Conservation (phyloP, 92 coral and sea anemone genomes). For the Zoanthus solanderi region DNA sequence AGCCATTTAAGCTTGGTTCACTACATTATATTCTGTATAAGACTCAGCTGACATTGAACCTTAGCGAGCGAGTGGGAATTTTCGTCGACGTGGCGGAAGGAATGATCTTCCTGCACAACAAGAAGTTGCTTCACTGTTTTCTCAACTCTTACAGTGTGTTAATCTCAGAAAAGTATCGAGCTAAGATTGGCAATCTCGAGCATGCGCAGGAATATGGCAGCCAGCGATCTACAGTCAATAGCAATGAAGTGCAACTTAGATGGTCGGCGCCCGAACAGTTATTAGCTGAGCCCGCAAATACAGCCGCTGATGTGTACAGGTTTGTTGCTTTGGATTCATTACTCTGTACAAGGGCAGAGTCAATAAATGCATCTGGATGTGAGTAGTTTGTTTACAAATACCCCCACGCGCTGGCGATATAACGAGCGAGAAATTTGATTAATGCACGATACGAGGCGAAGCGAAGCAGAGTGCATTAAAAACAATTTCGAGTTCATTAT, state of each 20-base stretch:
- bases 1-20: constrained; percentile 75
- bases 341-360: background rate
- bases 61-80: constrained; percentile 60
- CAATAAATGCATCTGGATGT: background rate
- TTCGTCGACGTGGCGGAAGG: constrained; percentile 84
- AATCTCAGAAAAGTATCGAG: constrained; percentile 60
- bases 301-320: constrained; percentile 80
- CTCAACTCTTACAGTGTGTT: constrained; percentile 80
- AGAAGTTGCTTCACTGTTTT: constrained; percentile 79
- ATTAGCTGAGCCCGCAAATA: constrained; percentile 60
- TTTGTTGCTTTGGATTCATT: background rate
- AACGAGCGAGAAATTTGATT: no score
- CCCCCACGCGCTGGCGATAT: no score
- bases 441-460: no score
- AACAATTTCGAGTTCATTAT: no score
- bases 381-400: no score
- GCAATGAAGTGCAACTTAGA: constrained; percentile 53
- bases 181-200: constrained; percentile 78
- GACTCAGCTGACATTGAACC: constrained; percentile 64
- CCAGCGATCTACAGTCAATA: constrained; percentile 3
- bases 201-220: constrained; percentile 63
- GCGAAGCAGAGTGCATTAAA: no score
- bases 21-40: constrained; percentile 73
- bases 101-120: constrained; percentile 74
- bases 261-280: constrained; percentile 90